Conservation (phyloP, 2,797 vertebrate species). For the Lutjanus argentimaculatus region DNA sequence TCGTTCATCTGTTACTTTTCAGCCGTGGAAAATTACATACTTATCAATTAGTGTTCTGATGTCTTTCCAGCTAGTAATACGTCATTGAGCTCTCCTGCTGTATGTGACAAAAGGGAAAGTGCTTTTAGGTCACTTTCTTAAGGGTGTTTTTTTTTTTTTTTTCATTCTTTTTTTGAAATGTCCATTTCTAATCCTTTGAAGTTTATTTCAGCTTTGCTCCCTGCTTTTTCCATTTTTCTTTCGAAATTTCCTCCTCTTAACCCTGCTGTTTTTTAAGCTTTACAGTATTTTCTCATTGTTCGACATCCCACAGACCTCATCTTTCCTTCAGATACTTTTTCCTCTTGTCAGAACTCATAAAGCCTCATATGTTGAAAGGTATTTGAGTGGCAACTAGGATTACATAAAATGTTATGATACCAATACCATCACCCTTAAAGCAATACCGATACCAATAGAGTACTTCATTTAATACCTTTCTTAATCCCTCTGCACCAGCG, state of each 20-base stretch:
- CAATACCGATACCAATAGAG: too few species aligned
- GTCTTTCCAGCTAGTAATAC: constrained; percentile 18
- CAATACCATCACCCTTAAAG: too few species aligned
- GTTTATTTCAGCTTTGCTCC: not conserved
- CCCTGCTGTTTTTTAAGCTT: not conserved
- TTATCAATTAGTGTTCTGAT: constrained; percentile 30
- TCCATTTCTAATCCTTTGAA: not conserved
- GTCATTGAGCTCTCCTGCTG: constrained; percentile 24
- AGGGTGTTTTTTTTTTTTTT: not conserved
- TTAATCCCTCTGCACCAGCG: too few species aligned
- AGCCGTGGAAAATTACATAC: constrained; percentile 31
- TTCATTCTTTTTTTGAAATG: not conserved
- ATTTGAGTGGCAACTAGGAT: not conserved
- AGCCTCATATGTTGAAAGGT: not conserved
- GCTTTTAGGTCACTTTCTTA: not conserved
- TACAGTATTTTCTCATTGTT: not conserved
- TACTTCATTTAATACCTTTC: too few species aligned
- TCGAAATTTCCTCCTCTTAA: not conserved
- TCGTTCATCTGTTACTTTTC: constrained; percentile 53
- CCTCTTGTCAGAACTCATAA: not conserved
- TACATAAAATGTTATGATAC: too few species aligned
- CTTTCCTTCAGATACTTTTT: not conserved
- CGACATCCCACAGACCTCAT: not conserved
- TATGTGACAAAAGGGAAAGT: not conserved
- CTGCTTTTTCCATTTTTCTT: not conserved